These are phyloP conservation scores for Anorthoa munda DNA, from an alignment of 2,888 invertebrate genomes.

Conservation along the genomic window DNA sequence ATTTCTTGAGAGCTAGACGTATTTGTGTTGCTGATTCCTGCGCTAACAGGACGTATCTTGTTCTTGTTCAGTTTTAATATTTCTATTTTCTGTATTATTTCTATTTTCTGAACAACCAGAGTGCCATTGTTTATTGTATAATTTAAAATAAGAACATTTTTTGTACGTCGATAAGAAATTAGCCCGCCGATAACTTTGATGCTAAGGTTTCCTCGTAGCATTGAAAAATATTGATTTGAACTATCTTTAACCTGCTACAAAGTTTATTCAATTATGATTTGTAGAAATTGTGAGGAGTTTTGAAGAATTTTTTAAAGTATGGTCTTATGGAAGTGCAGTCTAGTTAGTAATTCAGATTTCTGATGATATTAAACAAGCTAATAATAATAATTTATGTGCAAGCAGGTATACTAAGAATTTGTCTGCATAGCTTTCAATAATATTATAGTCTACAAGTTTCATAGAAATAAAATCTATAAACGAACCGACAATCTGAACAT, in stretches of 20 bases:
- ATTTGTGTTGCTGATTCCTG: conserved; percentile 55
- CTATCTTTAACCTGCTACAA: background rate
- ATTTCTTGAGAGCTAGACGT: conserved; percentile 51
- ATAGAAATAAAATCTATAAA: background rate
- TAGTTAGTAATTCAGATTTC: background rate
- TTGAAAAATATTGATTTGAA: conserved; percentile 7
- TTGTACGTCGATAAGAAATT: conserved; percentile 1
- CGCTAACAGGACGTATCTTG: conserved; percentile 23
- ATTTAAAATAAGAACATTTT: conserved; percentile 11
- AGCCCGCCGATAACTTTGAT: background rate
- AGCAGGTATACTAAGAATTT: background rate
- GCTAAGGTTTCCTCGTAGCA: background rate
- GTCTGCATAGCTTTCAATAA: background rate
- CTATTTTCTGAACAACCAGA: conserved; percentile 26
- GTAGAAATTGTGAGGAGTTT: background rate
- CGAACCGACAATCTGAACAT: conserved; percentile 4
- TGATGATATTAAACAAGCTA: too few relatives aligned
- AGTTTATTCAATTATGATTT: background rate
- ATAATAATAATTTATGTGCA: background rate
- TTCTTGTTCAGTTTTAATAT: conserved; percentile 36
- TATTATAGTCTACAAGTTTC: background rate
- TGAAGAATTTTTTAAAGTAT: background rate
- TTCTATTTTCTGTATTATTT: conserved; percentile 27
- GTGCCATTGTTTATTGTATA: conserved; percentile 24
- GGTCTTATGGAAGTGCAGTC: background rate